These are phyloP conservation scores for Tenthredo notha DNA, from an alignment of 2,888 invertebrate genomes.

Conservation along the genomic window DNA sequence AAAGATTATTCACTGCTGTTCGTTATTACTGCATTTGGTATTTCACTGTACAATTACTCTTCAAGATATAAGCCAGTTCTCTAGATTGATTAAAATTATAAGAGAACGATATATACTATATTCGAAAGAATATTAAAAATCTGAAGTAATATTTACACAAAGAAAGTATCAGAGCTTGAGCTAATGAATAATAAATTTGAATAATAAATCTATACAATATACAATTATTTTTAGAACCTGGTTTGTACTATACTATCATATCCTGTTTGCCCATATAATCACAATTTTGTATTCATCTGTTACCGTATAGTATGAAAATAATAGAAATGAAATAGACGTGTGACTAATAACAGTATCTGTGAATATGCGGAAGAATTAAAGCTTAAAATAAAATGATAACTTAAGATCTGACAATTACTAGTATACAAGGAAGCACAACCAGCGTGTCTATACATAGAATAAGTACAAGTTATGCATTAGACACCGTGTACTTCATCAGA, in stretches of 20 bases:
- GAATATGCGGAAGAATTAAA: conserved; percentile 11
- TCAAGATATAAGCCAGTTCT: neutral
- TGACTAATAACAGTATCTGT: neutral
- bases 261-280: conserved; percentile 26
- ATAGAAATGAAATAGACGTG: conserved; percentile 2
- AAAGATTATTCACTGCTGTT: neutral
- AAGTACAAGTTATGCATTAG: conserved; percentile 58
- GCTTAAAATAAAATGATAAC: conserved; percentile 32
- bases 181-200: conserved; percentile 16
- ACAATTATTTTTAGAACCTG: conserved; percentile 29
- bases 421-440: conserved; percentile 61
- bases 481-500: conserved; percentile 56
- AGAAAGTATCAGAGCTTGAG: neutral
- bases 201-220: conserved; percentile 20
- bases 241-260: conserved; percentile 47
- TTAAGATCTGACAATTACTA: conserved; percentile 54
- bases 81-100: neutral
- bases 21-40: conserved; percentile 17
- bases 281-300: neutral
- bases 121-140: neutral
- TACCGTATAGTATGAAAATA: neutral
- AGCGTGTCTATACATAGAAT: conserved; percentile 58
- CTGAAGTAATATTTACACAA: neutral
- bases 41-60: neutral
- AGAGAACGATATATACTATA: neutral